Evolutionary conservation across 1,140 invertebrate genomes (phyloP).

Genomic region (Drosophila kohkoa): DNA sequence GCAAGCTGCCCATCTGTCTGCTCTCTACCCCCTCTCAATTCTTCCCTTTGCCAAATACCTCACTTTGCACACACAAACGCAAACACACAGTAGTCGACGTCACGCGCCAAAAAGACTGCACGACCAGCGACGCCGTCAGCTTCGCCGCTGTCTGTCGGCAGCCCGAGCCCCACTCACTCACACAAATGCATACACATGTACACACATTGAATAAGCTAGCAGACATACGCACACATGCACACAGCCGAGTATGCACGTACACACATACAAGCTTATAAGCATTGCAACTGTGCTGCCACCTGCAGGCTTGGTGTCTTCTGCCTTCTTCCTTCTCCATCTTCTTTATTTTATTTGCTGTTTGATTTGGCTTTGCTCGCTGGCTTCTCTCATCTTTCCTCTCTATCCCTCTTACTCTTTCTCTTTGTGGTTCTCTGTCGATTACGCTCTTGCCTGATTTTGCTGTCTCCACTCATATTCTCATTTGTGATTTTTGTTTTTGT

Average conservation of each 20-base stretch:
- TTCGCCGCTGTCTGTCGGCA: constrained; percentile 58
- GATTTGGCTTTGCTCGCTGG: constrained; percentile 30
- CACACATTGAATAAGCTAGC: constrained; percentile 11
- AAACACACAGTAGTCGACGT: constrained; percentile 56
- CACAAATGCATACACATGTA: constrained; percentile 19
- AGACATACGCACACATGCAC: constrained; percentile 3
- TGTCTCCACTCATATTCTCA: constrained; percentile 29
- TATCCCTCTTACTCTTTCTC: background rate
- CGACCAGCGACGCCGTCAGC: constrained; percentile 41
- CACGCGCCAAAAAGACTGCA: constrained; percentile 79
- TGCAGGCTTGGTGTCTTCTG: constrained; percentile 59
- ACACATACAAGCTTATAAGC: background rate
- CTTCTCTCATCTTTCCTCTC: constrained; percentile 9
- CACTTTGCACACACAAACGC: constrained; percentile 30
- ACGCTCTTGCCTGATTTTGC: constrained; percentile 8
- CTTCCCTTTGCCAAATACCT: constrained; percentile 1
- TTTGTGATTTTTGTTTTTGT: constrained; percentile 81
- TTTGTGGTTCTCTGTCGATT: constrained; percentile 24
- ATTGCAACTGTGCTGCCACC: constrained; percentile 61
- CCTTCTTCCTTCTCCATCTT: constrained; percentile 7
- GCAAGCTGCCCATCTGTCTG: constrained; percentile 65
- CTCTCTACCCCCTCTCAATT: background rate
- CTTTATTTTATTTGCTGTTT: constrained; percentile 47
- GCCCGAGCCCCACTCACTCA: constrained; percentile 29
- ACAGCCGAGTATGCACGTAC: background rate